Evolutionary conservation across 2,113 vertebrate genomes (phyloP).

Genomic region (Dipodomys stephensi): DNA sequence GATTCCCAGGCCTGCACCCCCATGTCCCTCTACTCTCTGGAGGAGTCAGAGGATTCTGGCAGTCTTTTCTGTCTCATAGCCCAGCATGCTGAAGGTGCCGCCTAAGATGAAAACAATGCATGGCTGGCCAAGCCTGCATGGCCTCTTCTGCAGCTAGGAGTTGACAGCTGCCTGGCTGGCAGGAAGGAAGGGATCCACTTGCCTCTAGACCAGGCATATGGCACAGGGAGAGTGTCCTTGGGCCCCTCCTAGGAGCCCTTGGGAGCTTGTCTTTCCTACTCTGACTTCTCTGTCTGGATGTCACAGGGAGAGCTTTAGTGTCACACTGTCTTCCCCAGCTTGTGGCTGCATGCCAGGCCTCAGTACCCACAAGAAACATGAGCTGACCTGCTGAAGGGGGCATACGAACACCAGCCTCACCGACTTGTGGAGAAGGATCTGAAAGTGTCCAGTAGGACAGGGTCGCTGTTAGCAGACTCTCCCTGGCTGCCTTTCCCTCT

Average conservation of each 20-base stretch:
- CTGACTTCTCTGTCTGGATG: background rate
- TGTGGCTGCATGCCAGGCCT: background rate
- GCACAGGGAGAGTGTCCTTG: background rate
- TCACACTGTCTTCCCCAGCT: slow-evolving; percentile 14
- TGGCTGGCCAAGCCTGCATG: background rate
- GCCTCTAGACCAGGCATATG: background rate
- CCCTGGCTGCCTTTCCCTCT: background rate
- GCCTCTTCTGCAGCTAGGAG: background rate
- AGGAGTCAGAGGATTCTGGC: background rate
- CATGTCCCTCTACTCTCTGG: background rate
- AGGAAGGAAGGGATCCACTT: background rate
- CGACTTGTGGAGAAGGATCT: background rate
- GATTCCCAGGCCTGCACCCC: accelerated
- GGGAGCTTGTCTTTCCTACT: slow-evolving; percentile 63
- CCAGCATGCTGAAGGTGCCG: background rate
- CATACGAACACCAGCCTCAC: background rate
- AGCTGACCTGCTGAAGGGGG: background rate
- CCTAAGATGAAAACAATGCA: background rate
- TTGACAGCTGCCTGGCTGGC: background rate
- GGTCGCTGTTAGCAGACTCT: background rate
- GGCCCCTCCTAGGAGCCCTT: background rate
- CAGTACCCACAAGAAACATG: slow-evolving; percentile 49
- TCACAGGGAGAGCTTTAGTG: slow-evolving; percentile 46
- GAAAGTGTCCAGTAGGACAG: background rate
- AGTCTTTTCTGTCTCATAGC: background rate